Evolutionary conservation across 2,113 vertebrate genomes (phyloP).

Genomic region (Ciconia stormi): DNA sequence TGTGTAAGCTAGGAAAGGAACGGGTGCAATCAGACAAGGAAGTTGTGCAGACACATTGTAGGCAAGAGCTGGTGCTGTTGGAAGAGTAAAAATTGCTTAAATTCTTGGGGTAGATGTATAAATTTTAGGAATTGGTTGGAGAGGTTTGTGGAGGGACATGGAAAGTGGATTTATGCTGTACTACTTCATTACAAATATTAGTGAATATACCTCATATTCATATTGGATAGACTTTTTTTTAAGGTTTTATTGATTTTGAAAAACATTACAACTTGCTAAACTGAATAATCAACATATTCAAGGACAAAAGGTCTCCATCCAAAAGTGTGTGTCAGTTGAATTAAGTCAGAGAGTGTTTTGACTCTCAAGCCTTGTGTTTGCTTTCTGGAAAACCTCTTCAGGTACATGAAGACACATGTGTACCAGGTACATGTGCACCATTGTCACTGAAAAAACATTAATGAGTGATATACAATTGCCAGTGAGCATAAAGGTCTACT

Average conservation of each 20-base stretch:
- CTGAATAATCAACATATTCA: neutral
- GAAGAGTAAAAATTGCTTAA: neutral
- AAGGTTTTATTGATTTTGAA: neutral
- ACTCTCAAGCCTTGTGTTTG: neutral
- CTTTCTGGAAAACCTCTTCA: neutral
- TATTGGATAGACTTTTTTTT: neutral
- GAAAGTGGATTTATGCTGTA: neutral
- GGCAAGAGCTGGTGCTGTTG: neutral
- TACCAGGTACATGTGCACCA: neutral
- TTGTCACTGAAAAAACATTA: neutral
- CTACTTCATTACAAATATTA: neutral
- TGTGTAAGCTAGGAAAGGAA: neutral
- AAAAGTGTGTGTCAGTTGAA: neutral
- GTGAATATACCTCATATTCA: neutral
- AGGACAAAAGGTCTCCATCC: neutral
- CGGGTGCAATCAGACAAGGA: neutral
- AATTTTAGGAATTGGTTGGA: neutral
- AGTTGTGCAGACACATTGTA: neutral
- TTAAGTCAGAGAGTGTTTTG: neutral
- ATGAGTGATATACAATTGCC: neutral
- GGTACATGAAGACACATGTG: neutral
- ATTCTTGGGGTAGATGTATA: neutral
- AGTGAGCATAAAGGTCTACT: neutral
- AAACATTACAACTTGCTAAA: neutral
- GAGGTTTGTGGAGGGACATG: neutral